Percentiles rank a stretch among this genome's conserved stretches.
Conservation (phyloP, 2,888 invertebrate species). For the Eupithecia tripunctaria region DNA sequence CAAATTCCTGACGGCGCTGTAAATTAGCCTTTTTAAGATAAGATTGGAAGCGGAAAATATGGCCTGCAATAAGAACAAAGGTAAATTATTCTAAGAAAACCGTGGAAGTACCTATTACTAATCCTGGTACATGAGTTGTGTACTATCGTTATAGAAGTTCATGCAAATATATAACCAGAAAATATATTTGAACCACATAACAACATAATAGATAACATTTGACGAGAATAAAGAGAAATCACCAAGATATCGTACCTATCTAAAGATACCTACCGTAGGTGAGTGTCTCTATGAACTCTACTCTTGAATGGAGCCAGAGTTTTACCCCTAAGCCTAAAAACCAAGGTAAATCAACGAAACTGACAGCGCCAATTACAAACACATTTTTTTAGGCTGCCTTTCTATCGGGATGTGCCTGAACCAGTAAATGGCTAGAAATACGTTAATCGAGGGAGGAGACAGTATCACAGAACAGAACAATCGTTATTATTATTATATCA, state of each 20-base stretch:
- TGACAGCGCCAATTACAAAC: neutral
- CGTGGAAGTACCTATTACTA: neutral
- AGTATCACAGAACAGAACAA: constrained; percentile 9
- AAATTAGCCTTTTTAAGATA: constrained; percentile 2
- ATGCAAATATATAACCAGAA: neutral
- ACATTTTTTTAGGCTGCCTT: neutral
- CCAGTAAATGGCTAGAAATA: neutral
- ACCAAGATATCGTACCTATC: neutral
- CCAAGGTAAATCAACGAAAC: neutral
- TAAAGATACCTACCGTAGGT: neutral
- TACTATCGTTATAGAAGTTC: neutral
- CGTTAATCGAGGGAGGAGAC: neutral
- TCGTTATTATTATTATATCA: neutral
- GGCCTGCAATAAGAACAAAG: neutral
- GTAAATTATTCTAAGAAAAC: neutral
- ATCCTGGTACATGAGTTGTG: neutral
- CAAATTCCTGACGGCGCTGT: neutral
- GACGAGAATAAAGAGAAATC: neutral
- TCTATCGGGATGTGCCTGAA: constrained; percentile 3
- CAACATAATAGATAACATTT: neutral
- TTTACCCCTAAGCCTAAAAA: neutral
- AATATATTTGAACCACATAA: neutral
- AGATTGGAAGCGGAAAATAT: neutral
- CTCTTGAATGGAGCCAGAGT: too few relatives aligned
- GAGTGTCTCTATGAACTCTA: too few relatives aligned